Evolutionary conservation across 2,797 vertebrate species (phyloP).

Genomic region (Sebastes itinus): DNA sequence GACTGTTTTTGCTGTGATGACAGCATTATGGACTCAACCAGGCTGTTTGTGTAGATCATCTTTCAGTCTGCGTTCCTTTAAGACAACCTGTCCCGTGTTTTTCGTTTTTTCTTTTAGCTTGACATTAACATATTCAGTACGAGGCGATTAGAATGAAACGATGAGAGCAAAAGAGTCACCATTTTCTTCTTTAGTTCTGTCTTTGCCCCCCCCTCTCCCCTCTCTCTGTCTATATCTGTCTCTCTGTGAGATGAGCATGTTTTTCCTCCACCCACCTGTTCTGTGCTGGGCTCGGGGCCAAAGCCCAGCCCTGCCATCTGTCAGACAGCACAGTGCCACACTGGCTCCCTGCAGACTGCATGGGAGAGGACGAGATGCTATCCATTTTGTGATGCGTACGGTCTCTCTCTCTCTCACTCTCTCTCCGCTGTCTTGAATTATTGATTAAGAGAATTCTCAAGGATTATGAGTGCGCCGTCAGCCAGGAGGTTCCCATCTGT

Average conservation of each 20-base stretch:
- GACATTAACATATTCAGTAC: not conserved
- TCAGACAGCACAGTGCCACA: conserved; percentile 41
- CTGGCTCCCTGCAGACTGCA: conserved; percentile 37
- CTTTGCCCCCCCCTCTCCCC: not conserved
- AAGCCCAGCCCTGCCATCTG: conserved; percentile 64
- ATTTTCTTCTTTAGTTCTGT: not conserved
- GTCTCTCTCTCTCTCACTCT: not conserved
- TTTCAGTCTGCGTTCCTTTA: not conserved
- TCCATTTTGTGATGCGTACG: conserved; percentile 36
- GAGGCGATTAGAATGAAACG: not conserved
- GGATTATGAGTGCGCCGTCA: conserved; percentile 32
- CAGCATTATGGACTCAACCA: not conserved
- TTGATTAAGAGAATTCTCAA: conserved; percentile 47
- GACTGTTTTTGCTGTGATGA: conserved; percentile 4
- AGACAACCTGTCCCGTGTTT: not conserved
- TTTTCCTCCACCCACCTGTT: conserved; percentile 66
- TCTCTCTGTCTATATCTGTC: conserved; percentile 15
- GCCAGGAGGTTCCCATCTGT: conserved; percentile 53
- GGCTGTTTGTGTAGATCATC: not conserved
- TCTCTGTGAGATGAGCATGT: conserved; percentile 56
- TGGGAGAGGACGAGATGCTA: conserved; percentile 26
- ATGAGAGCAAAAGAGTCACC: not conserved
- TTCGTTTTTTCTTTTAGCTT: not conserved
- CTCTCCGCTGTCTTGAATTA: conserved; percentile 51
- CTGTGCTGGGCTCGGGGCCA: conserved; percentile 53